A percentile compares a stretch with the other conserved stretches of the same genome.
phyloP scores from a whole-genome alignment of 2,888 invertebrate genomes.

The Hyles lineata region DNA sequence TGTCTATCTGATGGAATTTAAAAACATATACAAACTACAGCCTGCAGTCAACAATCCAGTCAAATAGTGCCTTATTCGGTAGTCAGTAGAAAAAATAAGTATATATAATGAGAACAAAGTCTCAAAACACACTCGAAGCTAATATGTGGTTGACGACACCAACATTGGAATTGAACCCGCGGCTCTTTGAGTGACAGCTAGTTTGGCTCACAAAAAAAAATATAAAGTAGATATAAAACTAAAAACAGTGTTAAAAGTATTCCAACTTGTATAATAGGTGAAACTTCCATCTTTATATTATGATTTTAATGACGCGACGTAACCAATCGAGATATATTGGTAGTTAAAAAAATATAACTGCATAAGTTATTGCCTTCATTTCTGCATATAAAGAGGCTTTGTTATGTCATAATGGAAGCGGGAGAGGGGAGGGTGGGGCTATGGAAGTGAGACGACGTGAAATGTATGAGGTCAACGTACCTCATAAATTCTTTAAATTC shows the following conservation, averaged over 20 bases:
- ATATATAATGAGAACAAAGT: too few relatives aligned
- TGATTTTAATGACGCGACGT: conserved; percentile 24
- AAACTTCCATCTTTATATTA: conserved; percentile 11
- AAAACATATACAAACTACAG: too few relatives aligned
- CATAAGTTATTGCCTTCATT: conserved; percentile 34
- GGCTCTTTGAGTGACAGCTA: too few relatives aligned
- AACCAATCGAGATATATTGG: conserved; percentile 30
- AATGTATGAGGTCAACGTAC: conserved; percentile 14
- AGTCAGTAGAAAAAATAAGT: too few relatives aligned
- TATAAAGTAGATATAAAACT: not conserved
- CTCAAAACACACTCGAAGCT: too few relatives aligned
- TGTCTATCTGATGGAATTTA: too few relatives aligned
- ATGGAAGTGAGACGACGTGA: conserved; percentile 2
- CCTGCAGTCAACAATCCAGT: too few relatives aligned
- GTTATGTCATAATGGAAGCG: conserved; percentile 34
- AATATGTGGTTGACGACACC: too few relatives aligned
- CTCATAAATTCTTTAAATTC: conserved; percentile 22
- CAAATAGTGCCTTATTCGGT: too few relatives aligned
- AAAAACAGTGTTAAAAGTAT: not conserved
- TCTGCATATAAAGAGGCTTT: conserved; percentile 36
- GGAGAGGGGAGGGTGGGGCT: not conserved
- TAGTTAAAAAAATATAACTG: conserved; percentile 23
- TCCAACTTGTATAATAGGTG: not conserved
- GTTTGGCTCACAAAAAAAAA: too few relatives aligned
- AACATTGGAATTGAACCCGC: too few relatives aligned